Base-by-base conservation (phyloP, 1,140 invertebrate species). In the Drosophila bocqueti region DNA sequence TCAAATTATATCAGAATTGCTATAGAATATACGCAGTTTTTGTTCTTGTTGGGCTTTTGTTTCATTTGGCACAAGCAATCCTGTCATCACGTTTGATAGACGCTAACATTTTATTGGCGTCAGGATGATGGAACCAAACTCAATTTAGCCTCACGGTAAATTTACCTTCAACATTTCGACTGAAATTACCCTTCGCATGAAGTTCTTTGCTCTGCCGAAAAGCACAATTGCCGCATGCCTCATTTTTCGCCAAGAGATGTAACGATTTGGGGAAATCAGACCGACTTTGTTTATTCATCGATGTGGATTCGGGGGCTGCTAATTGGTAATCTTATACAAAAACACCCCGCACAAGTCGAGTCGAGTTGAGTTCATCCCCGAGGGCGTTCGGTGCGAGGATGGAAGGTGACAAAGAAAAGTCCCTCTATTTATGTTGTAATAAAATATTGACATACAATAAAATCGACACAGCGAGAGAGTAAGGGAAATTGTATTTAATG, bases 401-500 rank as follows among this genome's bases (percentile, higher is more conserved):
- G 52, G 21, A 26, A 40, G 54, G 54, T 57, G 45, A 46, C 45
- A 57, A 24, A 24, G 36, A 40, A 57, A 57, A 40, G 21, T 55
- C 47, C 46, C 46, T 57, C 11, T 55, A 54, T 62, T 62, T 62
- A 62, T 62, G 60, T 65, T 72, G 76, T 57, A 73, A 79, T 79
- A 79, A 73, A 79, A 69, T 62, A 73, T 79, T 73, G 74, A 45
- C 76, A 73, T 79, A 60, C 69, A 72, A 78, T 78, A 59, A 79
- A 79, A 79, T 79, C 61, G 49, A 4, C 64, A 57, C 46, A 24
- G 18, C 38, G 43, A 36, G 61, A 58, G 50, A 58, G 40, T 11
- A 13, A 5, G 45, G 43, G 45, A 66, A 83, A 83, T 79, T 83
- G 73, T 62, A 79, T 83, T 71, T 78, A 82, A 83, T 82, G 68